Base-by-base conservation (phyloP, 2,113 vertebrate species). In the Leuciscus idus region DNA sequence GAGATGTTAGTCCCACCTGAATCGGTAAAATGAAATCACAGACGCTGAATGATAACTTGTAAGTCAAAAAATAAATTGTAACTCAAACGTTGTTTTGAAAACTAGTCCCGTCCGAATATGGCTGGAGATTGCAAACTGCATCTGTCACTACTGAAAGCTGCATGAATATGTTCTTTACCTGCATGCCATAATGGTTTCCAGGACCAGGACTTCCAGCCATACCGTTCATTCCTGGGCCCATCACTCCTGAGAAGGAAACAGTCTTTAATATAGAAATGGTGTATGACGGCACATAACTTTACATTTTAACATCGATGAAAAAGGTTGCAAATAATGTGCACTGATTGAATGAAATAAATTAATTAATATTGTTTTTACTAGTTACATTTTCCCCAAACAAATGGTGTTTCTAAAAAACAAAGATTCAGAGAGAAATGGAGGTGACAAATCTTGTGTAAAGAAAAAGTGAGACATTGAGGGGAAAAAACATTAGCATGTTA, bases 181-280 rank as follows among this genome's bases (percentile, higher is more conserved):
- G 98, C 87, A 98, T 96, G 80, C 97, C 96, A 90, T 96, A 99
- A 17, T 95, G 95, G 91, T 95, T 96, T 90, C 95, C 96, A 88
- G 93, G 93, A 26, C 93, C 95, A 87, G 97, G 95, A 92, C 96
- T 95, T 95, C 97, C 98, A 92, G 96, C 95, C 94, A 99, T 96
- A 87, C 97, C 95, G 86, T 97, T 92, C 85, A 97, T 95, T 82
- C 95, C 97, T 94, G 97, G 92, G 43, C 93, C 96, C 95, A 99
- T 96, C 92, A 98, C 96, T 94, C 98, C 98, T 99, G 64, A 74
- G 26, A 84, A 62, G 48, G 3, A 50, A 36, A n/a, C 6, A 11
- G 36, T 46, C 8, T 28, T 4, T 55, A 75, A 64, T 11, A 78
- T 2, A 26, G n/a, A 28, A 76, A 52, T 33, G 6, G 6, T 30